Evolutionary conservation across 2,113 vertebrate genomes (phyloP).

Genomic region (Odobenus rosmarus): DNA sequence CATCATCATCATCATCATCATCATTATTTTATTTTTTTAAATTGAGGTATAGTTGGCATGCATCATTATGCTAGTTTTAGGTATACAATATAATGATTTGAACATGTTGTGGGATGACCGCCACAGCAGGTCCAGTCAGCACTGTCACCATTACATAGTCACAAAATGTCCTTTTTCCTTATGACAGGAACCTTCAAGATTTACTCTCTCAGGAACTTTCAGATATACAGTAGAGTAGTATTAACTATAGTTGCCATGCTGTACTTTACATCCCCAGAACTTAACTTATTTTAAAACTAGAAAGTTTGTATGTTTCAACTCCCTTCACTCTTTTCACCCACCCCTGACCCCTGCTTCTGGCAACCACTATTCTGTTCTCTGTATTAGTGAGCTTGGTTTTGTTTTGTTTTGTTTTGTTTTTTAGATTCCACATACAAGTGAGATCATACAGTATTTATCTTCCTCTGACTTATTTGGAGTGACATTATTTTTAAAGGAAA

Average conservation of each 20-base stretch:
- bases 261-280: not conserved
- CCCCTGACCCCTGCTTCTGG: not conserved
- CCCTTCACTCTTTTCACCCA: not conserved
- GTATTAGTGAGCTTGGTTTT: not conserved
- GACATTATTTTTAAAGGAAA: constrained; percentile 37
- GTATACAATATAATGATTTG: not conserved
- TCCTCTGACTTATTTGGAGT: not conserved
- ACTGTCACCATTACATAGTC: not conserved
- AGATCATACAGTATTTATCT: not conserved
- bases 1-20: not conserved
- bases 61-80: not conserved
- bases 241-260: not conserved
- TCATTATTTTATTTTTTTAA: not conserved
- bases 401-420: not conserved
- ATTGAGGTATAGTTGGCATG: not conserved
- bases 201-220: not conserved
- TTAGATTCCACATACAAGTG: not conserved
- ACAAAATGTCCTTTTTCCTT: not conserved
- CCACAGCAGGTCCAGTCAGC: not conserved
- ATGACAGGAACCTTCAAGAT: not conserved
- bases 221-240: not conserved
- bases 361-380: not conserved
- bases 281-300: not conserved
- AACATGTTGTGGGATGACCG: not conserved
- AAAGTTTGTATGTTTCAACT: not conserved